Evolutionary conservation across 2,888 invertebrate genomes (phyloP).

Genomic region (Drosophila formosana): DNA sequence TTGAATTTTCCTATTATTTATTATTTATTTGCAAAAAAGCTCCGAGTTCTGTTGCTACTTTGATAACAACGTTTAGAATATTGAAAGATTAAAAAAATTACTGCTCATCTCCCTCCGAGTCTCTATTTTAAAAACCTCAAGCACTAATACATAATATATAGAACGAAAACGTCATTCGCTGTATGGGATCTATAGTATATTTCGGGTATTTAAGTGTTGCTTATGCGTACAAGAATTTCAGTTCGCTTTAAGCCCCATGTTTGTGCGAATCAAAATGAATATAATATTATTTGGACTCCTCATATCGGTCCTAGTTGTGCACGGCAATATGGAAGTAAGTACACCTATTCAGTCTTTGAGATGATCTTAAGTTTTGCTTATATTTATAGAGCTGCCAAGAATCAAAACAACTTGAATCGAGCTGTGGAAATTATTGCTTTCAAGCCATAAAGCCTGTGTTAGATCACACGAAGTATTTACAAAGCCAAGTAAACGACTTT

Average conservation of each 20-base stretch:
- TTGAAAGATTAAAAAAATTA: too few species aligned
- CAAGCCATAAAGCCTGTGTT: conserved; percentile 4
- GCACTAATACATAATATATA: too few species aligned
- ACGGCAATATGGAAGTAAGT: conserved; percentile 1
- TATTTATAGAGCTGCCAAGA: conserved; percentile 3
- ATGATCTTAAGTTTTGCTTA: neutral
- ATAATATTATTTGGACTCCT: neutral
- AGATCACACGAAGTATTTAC: neutral
- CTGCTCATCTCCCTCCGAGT: too few species aligned
- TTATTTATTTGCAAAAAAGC: too few species aligned
- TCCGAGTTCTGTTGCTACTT: too few species aligned
- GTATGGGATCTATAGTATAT: neutral
- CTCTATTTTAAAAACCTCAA: too few species aligned
- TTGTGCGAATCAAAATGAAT: neutral
- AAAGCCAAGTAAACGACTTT: neutral
- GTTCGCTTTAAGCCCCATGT: neutral
- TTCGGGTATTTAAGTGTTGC: neutral
- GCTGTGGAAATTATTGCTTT: conserved; percentile 6
- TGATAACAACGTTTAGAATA: too few species aligned
- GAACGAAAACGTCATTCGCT: too few species aligned
- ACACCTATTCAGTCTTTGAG: neutral
- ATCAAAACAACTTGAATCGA: neutral
- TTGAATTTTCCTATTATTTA: too few species aligned
- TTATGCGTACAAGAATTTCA: neutral
- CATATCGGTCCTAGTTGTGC: neutral